Base-by-base conservation (phyloP, 2,888 invertebrate species). In the Glyphotaelius pellucidus region DNA sequence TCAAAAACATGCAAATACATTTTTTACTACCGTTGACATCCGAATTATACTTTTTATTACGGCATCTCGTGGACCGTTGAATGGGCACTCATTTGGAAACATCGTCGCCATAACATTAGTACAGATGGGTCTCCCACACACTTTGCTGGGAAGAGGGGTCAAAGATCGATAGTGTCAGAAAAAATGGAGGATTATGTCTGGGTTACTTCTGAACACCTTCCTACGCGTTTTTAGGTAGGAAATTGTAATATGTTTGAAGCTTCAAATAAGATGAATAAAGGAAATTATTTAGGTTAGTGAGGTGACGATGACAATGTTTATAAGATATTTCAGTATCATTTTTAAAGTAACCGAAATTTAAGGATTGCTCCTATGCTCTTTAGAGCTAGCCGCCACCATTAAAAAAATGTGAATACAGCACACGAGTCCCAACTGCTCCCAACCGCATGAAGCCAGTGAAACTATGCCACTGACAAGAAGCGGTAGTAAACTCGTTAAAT, bases 121-220 rank as follows among this genome's bases (percentile, higher is more conserved):
- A 15, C 81, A 31, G 19, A 32, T 81, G 31, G n/a, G 31, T 84
- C 80, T 79, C 88, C 88, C 88, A 89, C 88, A 32, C 79, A 35
- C 79, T 80, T 14, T 30, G 86, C n/a, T 79, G 35, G 32, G n/a
- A 32, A 32, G 38, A 79, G 88, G 52, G 67, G 88, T 89, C 88
- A 80, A 38, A 89, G 67, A 25, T 89, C 38, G 79, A 31, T 35
- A 25, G 79, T 19, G 25, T 25, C 25, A 30, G 1, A 89, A 30
- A 79, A 35, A 89, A 80, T 89, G n/a, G 35, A 79, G 88, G 88
- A 89, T 89, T 89, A 79, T 25, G 79, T 0, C 35, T 25, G n/a
- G 9, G 67, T n/a, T 67, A 67, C 67, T 89, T 89, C 15, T 89
- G 15, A 89, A 32, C 67, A 25, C 14, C 88, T 52, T 25, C 88